Evolutionary conservation across 2,113 vertebrate species (phyloP), one percentile per base, ranked within the genome.

Genomic region (Tragelaphus strepsiceros): DNA sequence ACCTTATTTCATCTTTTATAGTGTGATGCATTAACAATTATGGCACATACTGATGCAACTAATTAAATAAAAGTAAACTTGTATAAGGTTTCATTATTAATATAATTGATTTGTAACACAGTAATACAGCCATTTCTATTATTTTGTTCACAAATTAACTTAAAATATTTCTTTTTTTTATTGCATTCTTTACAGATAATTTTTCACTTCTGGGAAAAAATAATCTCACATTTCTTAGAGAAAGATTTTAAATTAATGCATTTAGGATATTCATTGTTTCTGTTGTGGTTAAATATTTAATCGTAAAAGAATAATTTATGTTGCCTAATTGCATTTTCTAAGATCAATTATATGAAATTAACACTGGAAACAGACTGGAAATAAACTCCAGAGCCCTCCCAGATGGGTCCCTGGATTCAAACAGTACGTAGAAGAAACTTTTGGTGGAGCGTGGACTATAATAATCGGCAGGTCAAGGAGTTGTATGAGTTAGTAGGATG

Each of bases 31-130:
- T 98, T 99, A 98, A 98, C 95, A 98, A 93, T 98, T 92, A 59
- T 6, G 91, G 83, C 88, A 82, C 94, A 98, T 96, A 98, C 96
- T 98, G 97, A 98, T 98, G 95, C 67, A 98, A 98, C 97, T 99
- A 98, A 98, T 99, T 98, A 99, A 98, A 98, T 98, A 98, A 98
- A 98, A 99, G 95, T 98, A 98, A 99, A 98, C 98, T 98, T 19
- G 0, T 97, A 97, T 98, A 97, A 98, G 98, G 97, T 99, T 98
- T 98, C 98, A 98, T 99, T 98, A 98, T 98, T 98, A 96, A 84
- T 98, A 94, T 98, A 98, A 99, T 98, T 98, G 97, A 98, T 98
- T 98, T 99, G 97, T 98, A 98, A 82, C 86, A 90, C 92, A 97
- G 59, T 97, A 98, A 98, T 98, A 97, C 93, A 97, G 94, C 58